phyloP scores from a whole-genome alignment of 2,113 vertebrate genomes.

The Limnothrissa miodon region DNA sequence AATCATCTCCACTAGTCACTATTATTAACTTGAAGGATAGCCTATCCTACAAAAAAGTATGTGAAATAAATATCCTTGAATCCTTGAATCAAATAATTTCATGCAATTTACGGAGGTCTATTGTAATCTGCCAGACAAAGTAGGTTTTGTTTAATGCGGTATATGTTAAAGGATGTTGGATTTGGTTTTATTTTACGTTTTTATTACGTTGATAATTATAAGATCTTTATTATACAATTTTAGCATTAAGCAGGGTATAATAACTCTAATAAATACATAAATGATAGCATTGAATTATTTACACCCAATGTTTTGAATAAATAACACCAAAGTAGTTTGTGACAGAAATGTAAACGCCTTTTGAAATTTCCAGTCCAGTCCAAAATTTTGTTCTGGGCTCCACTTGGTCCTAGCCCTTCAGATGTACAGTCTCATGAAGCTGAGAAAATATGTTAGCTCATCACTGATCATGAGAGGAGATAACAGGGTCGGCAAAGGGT shows the following conservation, averaged over 20 bases:
- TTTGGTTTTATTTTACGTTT: no score
- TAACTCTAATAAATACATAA: background rate
- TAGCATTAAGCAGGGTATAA: background rate
- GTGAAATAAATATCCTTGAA: no score
- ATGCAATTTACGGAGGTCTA: background rate
- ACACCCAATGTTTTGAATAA: background rate
- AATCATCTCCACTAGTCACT: background rate
- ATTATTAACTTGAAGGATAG: background rate
- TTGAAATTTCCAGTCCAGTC: no score
- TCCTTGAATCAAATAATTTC: no score
- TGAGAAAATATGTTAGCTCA: conserved; percentile 31
- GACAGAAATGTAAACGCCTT: background rate
- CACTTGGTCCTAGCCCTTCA: background rate
- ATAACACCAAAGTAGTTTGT: background rate
- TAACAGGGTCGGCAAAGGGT: conserved; percentile 41
- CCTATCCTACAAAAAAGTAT: no score
- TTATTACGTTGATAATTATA: no score
- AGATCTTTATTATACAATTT: no score
- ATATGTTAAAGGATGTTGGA: background rate
- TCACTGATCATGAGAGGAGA: conserved; percentile 33
- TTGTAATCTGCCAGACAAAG: background rate
- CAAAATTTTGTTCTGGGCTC: background rate
- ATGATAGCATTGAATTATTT: background rate
- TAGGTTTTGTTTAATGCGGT: no score
- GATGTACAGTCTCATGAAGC: conserved; percentile 2